Conservation (phyloP, 53 echinoderm and acorn worm species). For the Crossaster papposus region DNA sequence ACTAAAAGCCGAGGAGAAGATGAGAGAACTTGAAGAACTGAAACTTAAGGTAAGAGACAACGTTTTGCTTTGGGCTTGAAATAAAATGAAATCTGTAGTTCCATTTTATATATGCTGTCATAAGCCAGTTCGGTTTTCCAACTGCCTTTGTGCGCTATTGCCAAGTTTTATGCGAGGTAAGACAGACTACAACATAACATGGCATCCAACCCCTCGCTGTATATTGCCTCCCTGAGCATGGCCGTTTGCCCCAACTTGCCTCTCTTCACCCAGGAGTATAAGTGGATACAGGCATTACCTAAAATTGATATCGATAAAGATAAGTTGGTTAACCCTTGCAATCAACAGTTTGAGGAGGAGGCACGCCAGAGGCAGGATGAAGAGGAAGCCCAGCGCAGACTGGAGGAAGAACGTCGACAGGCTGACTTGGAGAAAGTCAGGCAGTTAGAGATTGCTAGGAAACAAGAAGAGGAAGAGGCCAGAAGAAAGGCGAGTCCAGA, state of each 20-base stretch:
- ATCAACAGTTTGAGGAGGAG: constrained; percentile 86
- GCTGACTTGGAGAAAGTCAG: constrained; percentile 76
- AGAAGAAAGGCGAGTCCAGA: constrained; percentile 64
- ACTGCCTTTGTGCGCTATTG: too few species aligned
- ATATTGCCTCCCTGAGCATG: too few species aligned
- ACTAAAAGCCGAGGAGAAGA: constrained; percentile 85
- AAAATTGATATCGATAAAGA: not conserved
- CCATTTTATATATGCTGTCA: too few species aligned
- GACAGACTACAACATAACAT: too few species aligned
- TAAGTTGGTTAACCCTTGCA: not conserved
- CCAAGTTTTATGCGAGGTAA: too few species aligned
- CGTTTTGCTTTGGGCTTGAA: not conserved
- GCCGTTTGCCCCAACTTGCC: too few species aligned
- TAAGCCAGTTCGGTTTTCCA: too few species aligned
- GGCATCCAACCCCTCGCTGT: too few species aligned
- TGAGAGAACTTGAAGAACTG: constrained; percentile 89
- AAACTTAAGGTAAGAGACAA: constrained; percentile 65
- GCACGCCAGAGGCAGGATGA: constrained; percentile 84
- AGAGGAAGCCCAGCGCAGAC: constrained; percentile 67
- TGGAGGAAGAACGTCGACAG: constrained; percentile 79
- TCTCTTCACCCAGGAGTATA: too few species aligned
- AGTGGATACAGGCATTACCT: too few species aligned
- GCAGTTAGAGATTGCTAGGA: constrained; percentile 69
- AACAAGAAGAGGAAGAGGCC: constrained; percentile 72
- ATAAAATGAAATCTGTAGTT: not conserved